phyloP scores from a whole-genome alignment of 2,113 vertebrate genomes.

The Lontra canadensis region DNA sequence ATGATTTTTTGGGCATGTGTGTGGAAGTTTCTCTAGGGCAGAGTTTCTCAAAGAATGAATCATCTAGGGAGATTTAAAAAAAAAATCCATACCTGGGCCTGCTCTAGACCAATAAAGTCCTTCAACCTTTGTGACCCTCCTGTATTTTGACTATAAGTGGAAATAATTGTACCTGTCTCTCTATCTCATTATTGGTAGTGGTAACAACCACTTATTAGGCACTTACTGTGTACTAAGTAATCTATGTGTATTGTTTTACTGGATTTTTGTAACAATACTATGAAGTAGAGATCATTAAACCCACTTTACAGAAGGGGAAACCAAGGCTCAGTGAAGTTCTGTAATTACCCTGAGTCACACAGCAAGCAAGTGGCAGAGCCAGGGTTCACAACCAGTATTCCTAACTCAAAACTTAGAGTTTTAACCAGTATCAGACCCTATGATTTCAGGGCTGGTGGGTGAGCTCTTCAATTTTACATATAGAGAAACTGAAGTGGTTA shows the following conservation, averaged over 20 bases:
- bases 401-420: background rate
- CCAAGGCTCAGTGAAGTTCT: background rate
- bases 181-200: background rate
- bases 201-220: background rate
- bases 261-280: background rate
- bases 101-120: background rate
- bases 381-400: background rate
- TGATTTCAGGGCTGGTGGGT: background rate
- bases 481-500: background rate
- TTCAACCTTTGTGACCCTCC: background rate
- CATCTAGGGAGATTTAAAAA: background rate
- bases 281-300: background rate
- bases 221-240: background rate
- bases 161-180: background rate
- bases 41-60: background rate
- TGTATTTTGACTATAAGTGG: background rate
- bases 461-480: background rate
- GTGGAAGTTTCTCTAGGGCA: background rate
- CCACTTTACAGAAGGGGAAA: background rate
- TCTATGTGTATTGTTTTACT: background rate
- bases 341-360: background rate
- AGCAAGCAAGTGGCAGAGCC: background rate
- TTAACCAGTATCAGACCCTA: background rate
- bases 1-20: background rate
- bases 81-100: no score